These are phyloP conservation scores for Agapornis roseicollis DNA, from an alignment of 2,113 vertebrate genomes.

Conservation along the genomic window DNA sequence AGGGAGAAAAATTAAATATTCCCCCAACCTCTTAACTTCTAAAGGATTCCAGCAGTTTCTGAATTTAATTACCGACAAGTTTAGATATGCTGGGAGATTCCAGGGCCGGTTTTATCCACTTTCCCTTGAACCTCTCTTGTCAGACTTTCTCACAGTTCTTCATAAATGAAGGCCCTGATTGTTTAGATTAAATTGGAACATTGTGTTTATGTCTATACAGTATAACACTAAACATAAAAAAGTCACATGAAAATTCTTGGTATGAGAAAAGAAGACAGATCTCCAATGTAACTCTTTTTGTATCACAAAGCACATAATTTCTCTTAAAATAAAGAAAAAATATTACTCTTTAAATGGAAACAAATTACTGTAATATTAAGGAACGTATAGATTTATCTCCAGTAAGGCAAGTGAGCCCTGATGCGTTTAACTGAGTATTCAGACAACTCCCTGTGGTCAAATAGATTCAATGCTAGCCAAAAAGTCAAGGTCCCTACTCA, in stretches of 20 bases:
- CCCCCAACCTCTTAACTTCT: conserved; percentile 28
- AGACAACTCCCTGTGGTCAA: not conserved
- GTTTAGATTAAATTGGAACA: conserved; percentile 65
- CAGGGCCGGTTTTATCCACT: not conserved
- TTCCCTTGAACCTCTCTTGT: conserved; percentile 8
- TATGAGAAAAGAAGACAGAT: conserved; percentile 42
- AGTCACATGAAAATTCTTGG: conserved; percentile 38
- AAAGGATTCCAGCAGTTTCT: conserved; percentile 46
- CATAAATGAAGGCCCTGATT: conserved; percentile 48
- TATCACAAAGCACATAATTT: not conserved
- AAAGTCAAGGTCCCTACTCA: not conserved
- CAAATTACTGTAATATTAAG: not conserved
- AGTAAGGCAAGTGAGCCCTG: not conserved
- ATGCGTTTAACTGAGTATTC: not conserved
- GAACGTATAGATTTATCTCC: not conserved
- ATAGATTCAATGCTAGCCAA: not conserved
- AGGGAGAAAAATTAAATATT: conserved; percentile 47
- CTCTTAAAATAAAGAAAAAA: not conserved
- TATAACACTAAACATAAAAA: conserved; percentile 37
- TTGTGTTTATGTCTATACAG: conserved; percentile 63
- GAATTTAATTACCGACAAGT: conserved; percentile 24
- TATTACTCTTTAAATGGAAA: not conserved
- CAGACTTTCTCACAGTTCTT: conserved; percentile 60
- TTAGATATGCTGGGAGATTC: conserved; percentile 25
- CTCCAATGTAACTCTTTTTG: not conserved